A percentile compares a stretch with the other conserved stretches of the same genome.
phyloP scores from a whole-genome alignment of 92 coral and sea anemone species.

The Micromussa lordhowensis region DNA sequence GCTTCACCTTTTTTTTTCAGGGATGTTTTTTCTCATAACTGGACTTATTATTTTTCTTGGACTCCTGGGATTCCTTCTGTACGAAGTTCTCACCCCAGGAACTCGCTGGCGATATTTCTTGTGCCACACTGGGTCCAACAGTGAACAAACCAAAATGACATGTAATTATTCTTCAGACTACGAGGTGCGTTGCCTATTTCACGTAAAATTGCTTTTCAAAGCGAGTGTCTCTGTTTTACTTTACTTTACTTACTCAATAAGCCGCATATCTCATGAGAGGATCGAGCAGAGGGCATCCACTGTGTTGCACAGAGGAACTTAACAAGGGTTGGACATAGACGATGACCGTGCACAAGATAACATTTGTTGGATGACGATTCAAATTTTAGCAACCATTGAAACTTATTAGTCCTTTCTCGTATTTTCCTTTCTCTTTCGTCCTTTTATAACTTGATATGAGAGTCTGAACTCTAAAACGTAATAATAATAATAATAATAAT shows the following conservation, averaged over 20 bases:
- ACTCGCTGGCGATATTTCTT: conserved; percentile 72
- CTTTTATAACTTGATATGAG: too few relatives aligned
- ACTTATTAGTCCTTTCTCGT: too few relatives aligned
- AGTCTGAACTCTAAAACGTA: too few relatives aligned
- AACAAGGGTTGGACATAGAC: not conserved
- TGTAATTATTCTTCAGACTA: conserved; percentile 8
- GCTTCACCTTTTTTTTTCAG: conserved; percentile 26
- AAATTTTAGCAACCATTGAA: not conserved
- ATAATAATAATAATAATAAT: too few relatives aligned
- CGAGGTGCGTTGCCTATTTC: conserved; percentile 1
- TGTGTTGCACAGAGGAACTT: not conserved
- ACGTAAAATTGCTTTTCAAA: not conserved
- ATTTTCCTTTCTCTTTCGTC: too few relatives aligned
- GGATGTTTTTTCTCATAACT: conserved; percentile 45
- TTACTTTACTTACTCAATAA: not conserved
- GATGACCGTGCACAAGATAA: not conserved
- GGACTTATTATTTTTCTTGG: conserved; percentile 44
- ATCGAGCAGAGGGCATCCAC: not conserved
- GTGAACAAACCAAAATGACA: conserved; percentile 24
- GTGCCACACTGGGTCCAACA: conserved; percentile 57
- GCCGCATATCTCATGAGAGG: too few relatives aligned
- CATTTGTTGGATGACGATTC: not conserved
- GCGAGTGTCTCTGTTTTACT: not conserved
- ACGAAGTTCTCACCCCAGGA: conserved; percentile 76
- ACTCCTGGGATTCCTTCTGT: conserved; percentile 59